Evolutionary conservation across 92 coral and sea anemone genomes (phyloP), one percentile per base, ranked within the genome.

Genomic region (Actinernus sp.): DNA sequence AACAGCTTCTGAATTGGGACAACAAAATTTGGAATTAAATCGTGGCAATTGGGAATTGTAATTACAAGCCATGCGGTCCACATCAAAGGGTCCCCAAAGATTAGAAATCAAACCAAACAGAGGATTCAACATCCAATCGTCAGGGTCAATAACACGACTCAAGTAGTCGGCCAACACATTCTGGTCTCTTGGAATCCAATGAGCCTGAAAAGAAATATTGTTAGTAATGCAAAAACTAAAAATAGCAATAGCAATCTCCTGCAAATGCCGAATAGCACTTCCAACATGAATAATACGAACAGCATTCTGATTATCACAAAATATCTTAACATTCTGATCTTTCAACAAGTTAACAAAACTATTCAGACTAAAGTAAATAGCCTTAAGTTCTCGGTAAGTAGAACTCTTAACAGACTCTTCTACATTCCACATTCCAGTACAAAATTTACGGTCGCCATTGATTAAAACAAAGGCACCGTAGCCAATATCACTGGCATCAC

Each of bases 171-270:
- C 83, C 23, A 39, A 0, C 20, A 54, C 54, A 33, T 66, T 74
- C 57, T 74, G 71, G n/a, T 37, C 29, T 23, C 84, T 31, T 2
- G 76, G 83, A 48, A 75, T 74, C 88, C 88, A 82, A 30, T 73
- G 76, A 20, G 68, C 64, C 45, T 73, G 68, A 58, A 82, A 55
- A 26, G 67, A 79, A 19, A 79, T 55, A 40, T 51, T 4, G 49
- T 82, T 18, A 48, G 26, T 17, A 56, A 59, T 27, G 29, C n/a
- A n/a, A n/a, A n/a, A n/a, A n/a, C n/a, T n/a, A n/a, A n/a, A n/a
- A n/a, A n/a, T n/a, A n/a, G n/a, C n/a, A n/a, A n/a, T n/a, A 32
- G 79, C 91, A 28, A 71, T 72, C 0, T 6, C 4, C 29, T 78
- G 86, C 73, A 85, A 38, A 0, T 41, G 61, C 5, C 27, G 52